These are phyloP conservation scores for Stegodyphus dumicola DNA, from an alignment of 1,140 invertebrate genomes.

Conservation along the genomic window DNA sequence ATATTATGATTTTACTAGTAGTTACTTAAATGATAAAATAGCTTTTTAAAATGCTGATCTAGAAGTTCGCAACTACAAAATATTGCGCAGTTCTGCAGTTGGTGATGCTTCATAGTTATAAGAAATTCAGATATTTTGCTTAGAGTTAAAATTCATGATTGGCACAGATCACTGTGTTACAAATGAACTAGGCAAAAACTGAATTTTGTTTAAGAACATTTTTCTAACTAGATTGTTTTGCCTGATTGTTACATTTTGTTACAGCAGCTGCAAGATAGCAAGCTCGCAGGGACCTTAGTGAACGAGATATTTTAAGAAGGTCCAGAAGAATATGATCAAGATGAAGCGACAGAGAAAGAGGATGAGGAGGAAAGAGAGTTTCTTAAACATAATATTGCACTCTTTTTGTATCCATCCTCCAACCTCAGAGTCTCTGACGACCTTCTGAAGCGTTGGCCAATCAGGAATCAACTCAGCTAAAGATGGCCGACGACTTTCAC, in stretches of 20 bases:
- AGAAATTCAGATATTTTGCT: no score
- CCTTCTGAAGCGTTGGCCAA: constrained; percentile 92
- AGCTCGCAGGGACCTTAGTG: background rate
- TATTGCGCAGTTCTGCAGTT: no score
- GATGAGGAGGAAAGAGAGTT: constrained; percentile 66
- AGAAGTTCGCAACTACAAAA: no score
- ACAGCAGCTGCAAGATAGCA: constrained; percentile 1
- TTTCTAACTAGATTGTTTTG: background rate
- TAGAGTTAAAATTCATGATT: no score
- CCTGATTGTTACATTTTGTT: background rate
- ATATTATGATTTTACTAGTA: no score
- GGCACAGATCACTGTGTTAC: no score
- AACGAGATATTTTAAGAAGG: background rate
- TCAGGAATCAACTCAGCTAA: constrained; percentile 95
- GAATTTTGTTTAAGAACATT: no score
- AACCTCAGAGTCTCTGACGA: constrained; percentile 72
- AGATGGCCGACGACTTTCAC: constrained; percentile 81
- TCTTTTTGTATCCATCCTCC: constrained; percentile 66
- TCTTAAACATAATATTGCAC: constrained; percentile 53
- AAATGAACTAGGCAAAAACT: no score
- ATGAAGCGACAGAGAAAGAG: constrained; percentile 56
- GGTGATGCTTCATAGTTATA: no score
- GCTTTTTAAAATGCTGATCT: no score
- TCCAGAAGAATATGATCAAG: constrained; percentile 4
- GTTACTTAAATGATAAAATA: no score